Percentiles rank a stretch among this genome's conserved stretches.
Conservation (phyloP, 2,888 invertebrate genomes). For the Leucozona laternaria region DNA sequence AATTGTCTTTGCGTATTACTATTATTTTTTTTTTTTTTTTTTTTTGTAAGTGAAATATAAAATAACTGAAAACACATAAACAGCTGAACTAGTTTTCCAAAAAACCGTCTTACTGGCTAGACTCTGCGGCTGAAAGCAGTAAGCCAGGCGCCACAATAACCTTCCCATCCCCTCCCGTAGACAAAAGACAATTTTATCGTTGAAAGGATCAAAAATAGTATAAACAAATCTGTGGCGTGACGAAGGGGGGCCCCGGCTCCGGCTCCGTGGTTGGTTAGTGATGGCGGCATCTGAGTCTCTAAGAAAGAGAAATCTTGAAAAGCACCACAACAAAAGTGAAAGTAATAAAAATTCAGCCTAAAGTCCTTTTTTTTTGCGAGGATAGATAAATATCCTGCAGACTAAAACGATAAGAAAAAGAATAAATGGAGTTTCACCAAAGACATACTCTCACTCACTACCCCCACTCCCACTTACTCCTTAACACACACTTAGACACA, state of each 20-base stretch:
- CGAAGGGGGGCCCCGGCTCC: neutral
- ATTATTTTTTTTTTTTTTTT: slow-evolving; percentile 60
- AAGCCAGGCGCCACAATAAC: slow-evolving; percentile 67
- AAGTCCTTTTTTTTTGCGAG: slow-evolving; percentile 26
- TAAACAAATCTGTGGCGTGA: slow-evolving; percentile 47
- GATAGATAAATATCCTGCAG: slow-evolving; percentile 61
- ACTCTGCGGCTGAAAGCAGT: slow-evolving; percentile 59
- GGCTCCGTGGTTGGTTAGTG: neutral
- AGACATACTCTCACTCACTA: slow-evolving; percentile 10
- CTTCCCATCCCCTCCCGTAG: slow-evolving; percentile 12
- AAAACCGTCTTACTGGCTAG: slow-evolving; percentile 68
- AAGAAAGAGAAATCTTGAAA: slow-evolving; percentile 53
- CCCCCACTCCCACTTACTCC: neutral
- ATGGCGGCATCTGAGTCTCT: slow-evolving; percentile 10
- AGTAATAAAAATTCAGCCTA: slow-evolving; percentile 69
- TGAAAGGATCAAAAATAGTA: slow-evolving; percentile 63
- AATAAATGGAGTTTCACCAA: slow-evolving; percentile 33
- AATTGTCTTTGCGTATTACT: slow-evolving; percentile 34
- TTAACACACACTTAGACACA: neutral
- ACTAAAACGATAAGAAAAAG: slow-evolving; percentile 35
- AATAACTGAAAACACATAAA: slow-evolving; percentile 37
- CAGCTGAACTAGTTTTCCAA: slow-evolving; percentile 16
- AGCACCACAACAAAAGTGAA: slow-evolving; percentile 67
- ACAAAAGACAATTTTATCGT: slow-evolving; percentile 45
- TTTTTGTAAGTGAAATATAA: slow-evolving; percentile 40